Base-by-base conservation (phyloP, 2,113 vertebrate genomes). In the Osmerus eperlanus region DNA sequence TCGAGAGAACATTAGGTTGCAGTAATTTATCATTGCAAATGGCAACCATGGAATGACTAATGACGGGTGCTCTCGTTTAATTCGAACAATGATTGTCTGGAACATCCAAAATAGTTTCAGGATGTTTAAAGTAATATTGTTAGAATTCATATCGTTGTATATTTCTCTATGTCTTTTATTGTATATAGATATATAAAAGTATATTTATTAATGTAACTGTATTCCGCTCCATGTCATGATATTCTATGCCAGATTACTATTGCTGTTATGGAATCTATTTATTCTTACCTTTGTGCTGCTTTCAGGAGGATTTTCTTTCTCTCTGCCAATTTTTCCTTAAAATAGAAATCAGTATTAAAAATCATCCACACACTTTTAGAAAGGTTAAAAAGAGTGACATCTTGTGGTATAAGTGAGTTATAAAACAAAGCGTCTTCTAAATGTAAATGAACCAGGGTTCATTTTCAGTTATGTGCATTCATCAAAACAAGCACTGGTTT, bases 321-420 rank as follows among this genome's bases (percentile, higher is more conserved):
- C 36, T 95, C 93, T 0, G 91, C 91, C 79, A 95, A 86, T 72
- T 86, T 93, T 71, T 95, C 94, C 94, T 95, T 16, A 16, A 63
- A 19, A 54, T 64, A 6, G 52, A 18, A 41, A 53, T n/a, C 15
- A 47, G 41, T 6, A 47, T 47, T 47, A 47, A 47, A 23, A 23
- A 23, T 23, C 41, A 47, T 47, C 41, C 41, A 47, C 41, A 47
- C 9, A 47, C 9, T 36, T 36, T 8, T 11, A 61, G 59, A 28
- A 25, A 25, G 25, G 21, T 15, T 5, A 54, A n/a, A 6, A 63
- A 72, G 51, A 25, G 70, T 54, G 70, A 72, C 62, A 65, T 25
- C 61, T 72, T 55, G 62, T 58, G 61, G 71, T 63, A 56, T 7
- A 41, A 61, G 15, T 9, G 41, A 19, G 11, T 12, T 4, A 21